Base-by-base conservation (phyloP, 2,113 vertebrate genomes). In the Indicator maculatus region DNA sequence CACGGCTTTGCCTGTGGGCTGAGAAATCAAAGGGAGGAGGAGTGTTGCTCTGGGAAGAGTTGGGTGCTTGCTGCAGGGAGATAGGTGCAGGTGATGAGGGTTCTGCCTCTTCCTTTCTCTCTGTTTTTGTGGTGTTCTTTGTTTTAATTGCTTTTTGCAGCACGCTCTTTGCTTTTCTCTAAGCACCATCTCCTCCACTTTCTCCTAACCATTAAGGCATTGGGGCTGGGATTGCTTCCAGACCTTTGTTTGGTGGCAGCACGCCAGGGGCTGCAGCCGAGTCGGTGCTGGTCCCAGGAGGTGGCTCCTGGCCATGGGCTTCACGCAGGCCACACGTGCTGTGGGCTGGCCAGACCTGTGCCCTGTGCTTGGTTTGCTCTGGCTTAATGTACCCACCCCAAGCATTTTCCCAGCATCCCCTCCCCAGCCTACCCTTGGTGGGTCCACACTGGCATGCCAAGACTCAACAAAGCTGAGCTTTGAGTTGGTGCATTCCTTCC, bases 371-470 rank as follows among this genome's bases (percentile, higher is more conserved):
- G 27, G 27, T 28, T 56, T 56, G 50, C 3, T 12, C 24, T 74
- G 88, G 12, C 16, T 36, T 80, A n/a, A 38, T 38, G 16, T 18
- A n/a, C 38, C 38, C 11, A 28, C 28, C 24, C 67, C 26, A 13
- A 60, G 26, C 5, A 0, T 41, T 69, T 36, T 36, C 65, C 39
- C 28, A 10, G 20, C 0, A 1, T 21, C 13, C 19, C 30, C 33
- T 8, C 36, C 36, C 36, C 41, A 11, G 39, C 23, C 61, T 33
- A 6, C 9, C 19, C 21, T 56, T 0, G 2, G 21, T 77, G 39
- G 12, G 24, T 59, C 16, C 30, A 1, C 0, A 0, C 28, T 53
- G 23, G 20, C 31, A 4, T 16, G 21, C 24, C 0, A 1, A n/a
- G n/a, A n/a, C n/a, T n/a, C n/a, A n/a, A n/a, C n/a, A n/a, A n/a